Evolutionary conservation across 1,140 invertebrate genomes (phyloP), one percentile per base, ranked within the genome.

Genomic region (Solen grandis): DNA sequence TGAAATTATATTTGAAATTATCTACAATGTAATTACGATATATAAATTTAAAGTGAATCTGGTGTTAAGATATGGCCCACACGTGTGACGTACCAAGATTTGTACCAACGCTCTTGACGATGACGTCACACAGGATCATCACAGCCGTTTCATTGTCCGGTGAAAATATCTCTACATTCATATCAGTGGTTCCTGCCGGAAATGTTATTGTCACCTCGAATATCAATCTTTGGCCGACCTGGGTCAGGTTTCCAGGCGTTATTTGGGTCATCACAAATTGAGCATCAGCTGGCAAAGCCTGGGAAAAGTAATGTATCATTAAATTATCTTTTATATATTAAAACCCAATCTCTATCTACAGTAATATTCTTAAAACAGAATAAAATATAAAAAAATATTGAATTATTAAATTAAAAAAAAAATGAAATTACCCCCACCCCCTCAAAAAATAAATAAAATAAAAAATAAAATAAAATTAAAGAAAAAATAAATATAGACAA

Each of bases 111-210:
- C 54, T 55, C 14, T 25, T 46, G 5, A 92, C 86, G 4, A 35
- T 55, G 5, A 91, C 89, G 41, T 89, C 85, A 80, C 91, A 92
- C 27, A 92, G 65, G 68, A 89, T 87, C 89, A 92, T 91, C 4
- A 90, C 83, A 10, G 88, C 88, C 13, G 79, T 85, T 25, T 84
- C 82, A 59, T 90, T 90, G 63, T 90, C 90, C 22, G 91, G 90
- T 0, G 91, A 87, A 65, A 92, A 92, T 35, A 92, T 62, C 78
- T 92, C 91, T 10, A 92, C 88, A 10, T 81, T 68, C 75, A 92
- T 88, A 63, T 91, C 90, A 0, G 83, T 86, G 33, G 72, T 5
- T 0, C 50, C 54, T 1, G 16, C 27, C 0, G 88, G 86, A 66
- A 89, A 90, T 0, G 83, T 63, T 19, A 90, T 87, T 1, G 79